A percentile compares a stretch with the other conserved stretches of the same genome.
Conservation (phyloP, 1,140 invertebrate genomes). For the Planococcus citri region DNA sequence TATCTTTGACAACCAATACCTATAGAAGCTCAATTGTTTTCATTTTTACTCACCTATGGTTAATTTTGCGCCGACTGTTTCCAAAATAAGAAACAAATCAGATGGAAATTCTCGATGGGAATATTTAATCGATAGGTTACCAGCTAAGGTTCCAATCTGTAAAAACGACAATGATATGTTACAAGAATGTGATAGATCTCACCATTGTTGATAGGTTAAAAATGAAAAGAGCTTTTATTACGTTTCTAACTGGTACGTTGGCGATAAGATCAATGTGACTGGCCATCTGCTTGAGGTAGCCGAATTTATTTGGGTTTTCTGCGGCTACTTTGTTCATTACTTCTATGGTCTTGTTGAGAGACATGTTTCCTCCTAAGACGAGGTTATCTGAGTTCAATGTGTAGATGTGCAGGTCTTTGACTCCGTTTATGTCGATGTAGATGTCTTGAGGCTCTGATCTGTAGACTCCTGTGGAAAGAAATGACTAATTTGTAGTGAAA, state of each 20-base stretch:
- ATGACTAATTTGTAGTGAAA: too few species aligned
- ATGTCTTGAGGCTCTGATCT: conserved; percentile 38
- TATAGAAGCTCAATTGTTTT: too few species aligned
- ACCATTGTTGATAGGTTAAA: neutral
- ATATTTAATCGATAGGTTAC: conserved; percentile 67
- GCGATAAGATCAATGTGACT: conserved; percentile 57
- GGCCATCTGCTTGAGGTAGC: conserved; percentile 35
- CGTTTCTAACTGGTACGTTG: conserved; percentile 57
- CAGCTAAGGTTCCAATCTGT: conserved; percentile 58
- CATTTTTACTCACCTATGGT: conserved; percentile 21
- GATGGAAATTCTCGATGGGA: conserved; percentile 55
- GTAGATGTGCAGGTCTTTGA: conserved; percentile 45
- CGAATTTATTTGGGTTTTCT: conserved; percentile 35
- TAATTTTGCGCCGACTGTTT: conserved; percentile 33
- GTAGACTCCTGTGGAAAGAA: conserved; percentile 47
- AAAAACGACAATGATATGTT: conserved; percentile 27
- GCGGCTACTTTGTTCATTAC: conserved; percentile 42
- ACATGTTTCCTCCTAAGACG: conserved; percentile 48
- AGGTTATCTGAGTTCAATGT: conserved; percentile 37
- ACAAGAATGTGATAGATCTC: neutral
- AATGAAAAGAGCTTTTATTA: conserved; percentile 35
- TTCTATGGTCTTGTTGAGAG: conserved; percentile 48
- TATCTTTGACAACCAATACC: too few species aligned
- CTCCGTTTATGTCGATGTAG: conserved; percentile 57
- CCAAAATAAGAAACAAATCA: conserved; percentile 58